A percentile compares a stretch with the other conserved stretches of the same genome.
These are phyloP conservation scores for Botia almorhae DNA, from an alignment of 2,797 vertebrate species.

Conservation along the genomic window DNA sequence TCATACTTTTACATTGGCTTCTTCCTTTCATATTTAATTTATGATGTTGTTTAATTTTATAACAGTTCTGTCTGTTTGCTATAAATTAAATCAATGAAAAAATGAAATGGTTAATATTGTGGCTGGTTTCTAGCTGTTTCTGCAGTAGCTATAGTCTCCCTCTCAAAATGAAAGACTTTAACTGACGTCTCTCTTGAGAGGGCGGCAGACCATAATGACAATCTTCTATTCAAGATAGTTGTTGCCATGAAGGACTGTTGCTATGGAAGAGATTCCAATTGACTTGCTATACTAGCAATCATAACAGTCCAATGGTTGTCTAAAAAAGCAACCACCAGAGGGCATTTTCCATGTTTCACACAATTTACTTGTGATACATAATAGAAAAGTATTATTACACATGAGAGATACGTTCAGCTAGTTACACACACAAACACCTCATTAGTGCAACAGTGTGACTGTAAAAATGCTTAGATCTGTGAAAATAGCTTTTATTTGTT, in stretches of 20 bases:
- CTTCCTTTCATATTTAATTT: not conserved
- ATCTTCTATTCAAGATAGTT: slow-evolving; percentile 72
- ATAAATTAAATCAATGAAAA: not conserved
- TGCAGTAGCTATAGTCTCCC: slow-evolving; percentile 5
- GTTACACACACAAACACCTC: not conserved
- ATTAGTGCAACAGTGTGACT: not conserved
- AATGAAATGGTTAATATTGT: not conserved
- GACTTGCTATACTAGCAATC: slow-evolving; percentile 21
- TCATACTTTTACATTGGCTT: not conserved
- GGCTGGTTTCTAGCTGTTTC: slow-evolving; percentile 28
- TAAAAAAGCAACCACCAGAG: slow-evolving; percentile 52
- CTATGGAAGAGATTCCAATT: slow-evolving; percentile 74
- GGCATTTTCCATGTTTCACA: slow-evolving; percentile 39
- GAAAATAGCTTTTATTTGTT: too few species aligned
- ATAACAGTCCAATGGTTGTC: slow-evolving; percentile 1
- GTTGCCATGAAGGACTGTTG: slow-evolving; percentile 84
- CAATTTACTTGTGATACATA: slow-evolving; percentile 2
- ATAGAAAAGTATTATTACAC: too few species aligned
- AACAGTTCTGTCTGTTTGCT: not conserved
- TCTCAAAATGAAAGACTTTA: slow-evolving; percentile 16
- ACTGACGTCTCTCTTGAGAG: slow-evolving; percentile 42
- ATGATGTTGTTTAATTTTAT: not conserved
- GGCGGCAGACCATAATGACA: slow-evolving; percentile 34
- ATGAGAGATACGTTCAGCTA: too few species aligned
- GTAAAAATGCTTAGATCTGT: not conserved